Evolutionary conservation across 1,140 invertebrate species (phyloP).

Genomic region (Drosophila santomea): DNA sequence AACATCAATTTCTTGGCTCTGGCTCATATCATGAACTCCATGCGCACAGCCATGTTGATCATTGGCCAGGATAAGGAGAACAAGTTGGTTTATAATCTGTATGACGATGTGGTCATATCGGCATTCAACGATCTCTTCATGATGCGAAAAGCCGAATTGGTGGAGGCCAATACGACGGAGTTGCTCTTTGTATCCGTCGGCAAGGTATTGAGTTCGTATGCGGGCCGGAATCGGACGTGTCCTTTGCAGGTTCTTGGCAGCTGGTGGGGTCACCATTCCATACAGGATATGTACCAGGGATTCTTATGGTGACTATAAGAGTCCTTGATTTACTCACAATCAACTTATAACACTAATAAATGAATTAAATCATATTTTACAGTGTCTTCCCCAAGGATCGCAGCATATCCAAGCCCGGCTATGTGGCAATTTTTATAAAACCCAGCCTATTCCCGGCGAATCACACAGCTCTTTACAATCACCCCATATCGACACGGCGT

Average conservation of each 20-base stretch:
- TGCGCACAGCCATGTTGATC: conserved; percentile 62
- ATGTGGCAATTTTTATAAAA: conserved; percentile 65
- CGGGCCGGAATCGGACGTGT: conserved; percentile 51
- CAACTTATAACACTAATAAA: too few relatives aligned
- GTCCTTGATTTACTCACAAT: too few relatives aligned
- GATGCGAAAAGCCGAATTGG: conserved; percentile 60
- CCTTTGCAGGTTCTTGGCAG: conserved; percentile 55
- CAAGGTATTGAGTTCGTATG: conserved; percentile 33
- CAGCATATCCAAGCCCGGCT: conserved; percentile 38
- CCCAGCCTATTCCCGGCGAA: conserved; percentile 53
- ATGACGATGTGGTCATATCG: conserved; percentile 66
- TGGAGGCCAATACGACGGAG: conserved; percentile 63
- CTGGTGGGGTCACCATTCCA: conserved; percentile 54
- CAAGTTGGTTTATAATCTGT: conserved; percentile 59
- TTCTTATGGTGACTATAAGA: conserved; percentile 33
- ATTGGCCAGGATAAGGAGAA: conserved; percentile 58
- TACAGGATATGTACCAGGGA: not conserved
- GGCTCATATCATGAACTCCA: conserved; percentile 59
- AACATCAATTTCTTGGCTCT: conserved; percentile 60
- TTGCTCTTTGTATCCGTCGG: conserved; percentile 53
- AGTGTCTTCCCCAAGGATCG: conserved; percentile 64
- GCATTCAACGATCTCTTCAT: conserved; percentile 66
- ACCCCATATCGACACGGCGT: conserved; percentile 50
- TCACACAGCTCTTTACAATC: conserved; percentile 52
- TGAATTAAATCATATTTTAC: not conserved